Percentiles rank a stretch among this genome's conserved stretches.
Conservation (phyloP, 1,140 invertebrate genomes). For the Drosophila malerkotliana region DNA sequence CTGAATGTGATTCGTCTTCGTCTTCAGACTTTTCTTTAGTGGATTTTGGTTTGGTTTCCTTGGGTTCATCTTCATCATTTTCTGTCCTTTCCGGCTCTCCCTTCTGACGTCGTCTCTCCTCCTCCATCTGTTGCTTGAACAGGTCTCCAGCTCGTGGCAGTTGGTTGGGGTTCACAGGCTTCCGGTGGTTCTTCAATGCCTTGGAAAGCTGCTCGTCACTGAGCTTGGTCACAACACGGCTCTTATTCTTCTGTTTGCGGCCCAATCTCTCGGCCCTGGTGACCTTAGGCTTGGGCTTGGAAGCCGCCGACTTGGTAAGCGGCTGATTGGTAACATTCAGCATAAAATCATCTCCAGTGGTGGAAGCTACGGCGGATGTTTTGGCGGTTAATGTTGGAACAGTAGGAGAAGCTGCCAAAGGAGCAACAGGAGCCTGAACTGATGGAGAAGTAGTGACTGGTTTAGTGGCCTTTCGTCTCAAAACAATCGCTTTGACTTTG, state of each 20-base stretch:
- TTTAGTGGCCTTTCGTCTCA: constrained; percentile 41
- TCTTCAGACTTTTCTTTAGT: neutral
- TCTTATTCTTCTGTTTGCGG: constrained; percentile 21
- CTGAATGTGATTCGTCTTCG: neutral
- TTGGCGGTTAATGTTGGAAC: neutral
- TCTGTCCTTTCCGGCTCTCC: neutral
- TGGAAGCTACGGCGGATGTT: neutral
- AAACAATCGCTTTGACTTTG: constrained; percentile 70
- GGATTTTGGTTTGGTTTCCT: neutral
- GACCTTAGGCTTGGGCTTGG: constrained; percentile 38
- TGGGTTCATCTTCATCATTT: neutral
- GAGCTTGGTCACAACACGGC: constrained; percentile 21
- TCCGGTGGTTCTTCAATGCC: constrained; percentile 8
- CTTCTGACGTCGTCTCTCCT: constrained; percentile 16
- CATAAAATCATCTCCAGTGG: constrained; percentile 39
- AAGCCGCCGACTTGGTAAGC: neutral
- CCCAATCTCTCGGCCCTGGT: constrained; percentile 35
- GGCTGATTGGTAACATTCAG: constrained; percentile 52
- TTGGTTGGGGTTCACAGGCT: constrained; percentile 63
- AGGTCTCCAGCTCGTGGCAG: constrained; percentile 54
- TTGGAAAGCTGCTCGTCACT: constrained; percentile 36
- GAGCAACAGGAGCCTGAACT: neutral
- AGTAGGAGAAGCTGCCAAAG: neutral
- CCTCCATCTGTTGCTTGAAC: constrained; percentile 58
- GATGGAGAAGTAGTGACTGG: neutral